Conservation (phyloP, 1,140 invertebrate species). For the Batillaria attramentaria region DNA sequence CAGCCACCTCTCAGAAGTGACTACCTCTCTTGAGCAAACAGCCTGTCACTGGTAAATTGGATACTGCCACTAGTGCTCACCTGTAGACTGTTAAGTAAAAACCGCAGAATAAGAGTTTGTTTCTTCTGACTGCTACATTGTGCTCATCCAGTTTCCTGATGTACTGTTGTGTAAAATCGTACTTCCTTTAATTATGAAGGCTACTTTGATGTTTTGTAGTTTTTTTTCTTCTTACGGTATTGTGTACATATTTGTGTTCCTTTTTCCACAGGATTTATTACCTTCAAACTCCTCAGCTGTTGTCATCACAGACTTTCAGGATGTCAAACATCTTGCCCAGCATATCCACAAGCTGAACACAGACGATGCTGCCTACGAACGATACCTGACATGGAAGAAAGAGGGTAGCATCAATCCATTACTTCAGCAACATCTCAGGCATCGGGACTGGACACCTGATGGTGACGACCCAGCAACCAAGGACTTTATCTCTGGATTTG, state of each 20-base stretch:
- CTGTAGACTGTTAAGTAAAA: no score
- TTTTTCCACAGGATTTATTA: slow-evolving; percentile 75
- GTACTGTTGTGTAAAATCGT: not conserved
- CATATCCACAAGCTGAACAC: slow-evolving; percentile 74
- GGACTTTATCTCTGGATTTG: slow-evolving; percentile 77
- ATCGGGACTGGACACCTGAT: slow-evolving; percentile 68
- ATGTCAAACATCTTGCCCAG: slow-evolving; percentile 74
- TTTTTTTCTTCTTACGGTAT: no score
- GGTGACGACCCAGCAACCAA: slow-evolving; percentile 66
- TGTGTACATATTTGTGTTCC: not conserved
- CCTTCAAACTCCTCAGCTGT: slow-evolving; percentile 79
- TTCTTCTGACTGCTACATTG: not conserved
- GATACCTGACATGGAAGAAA: slow-evolving; percentile 76
- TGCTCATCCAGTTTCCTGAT: not conserved
- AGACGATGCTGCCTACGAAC: slow-evolving; percentile 77
- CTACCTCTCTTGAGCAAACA: no score
- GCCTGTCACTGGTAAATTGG: no score
- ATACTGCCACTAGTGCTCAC: no score
- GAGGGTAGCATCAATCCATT: slow-evolving; percentile 69
- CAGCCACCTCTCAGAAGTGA: no score
- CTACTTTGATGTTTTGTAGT: no score
- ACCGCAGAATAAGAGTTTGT: not conserved
- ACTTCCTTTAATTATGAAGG: not conserved
- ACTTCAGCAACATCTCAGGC: slow-evolving; percentile 69
- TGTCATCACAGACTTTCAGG: slow-evolving; percentile 75